Percentiles rank a stretch among this genome's conserved stretches.
Evolutionary conservation across 1,140 invertebrate species (phyloP).

Genomic region (Lerema accius): DNA sequence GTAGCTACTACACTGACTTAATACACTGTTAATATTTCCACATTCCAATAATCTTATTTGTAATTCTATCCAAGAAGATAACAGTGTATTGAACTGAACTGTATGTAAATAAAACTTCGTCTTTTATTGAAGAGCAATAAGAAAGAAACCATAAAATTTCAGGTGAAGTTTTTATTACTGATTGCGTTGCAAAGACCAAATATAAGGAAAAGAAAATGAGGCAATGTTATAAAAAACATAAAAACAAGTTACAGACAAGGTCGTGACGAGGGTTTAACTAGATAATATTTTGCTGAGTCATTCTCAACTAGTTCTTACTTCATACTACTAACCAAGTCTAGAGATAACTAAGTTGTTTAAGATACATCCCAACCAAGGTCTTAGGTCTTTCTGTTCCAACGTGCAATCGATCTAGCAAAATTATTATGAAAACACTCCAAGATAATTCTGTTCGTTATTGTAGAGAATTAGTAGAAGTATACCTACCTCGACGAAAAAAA

Average conservation of each 20-base stretch:
- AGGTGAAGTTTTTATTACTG: neutral
- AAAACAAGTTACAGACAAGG: neutral
- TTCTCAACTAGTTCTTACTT: no score
- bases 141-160: no score
- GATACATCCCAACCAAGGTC: no score
- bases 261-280: neutral
- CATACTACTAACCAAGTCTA: no score
- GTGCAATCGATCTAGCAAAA: no score
- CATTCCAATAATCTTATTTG: constrained; percentile 11
- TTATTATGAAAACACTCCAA: no score
- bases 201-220: neutral
- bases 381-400: no score
- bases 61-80: neutral
- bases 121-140: no score
- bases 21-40: constrained; percentile 14
- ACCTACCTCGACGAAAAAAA: no score
- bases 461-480: no score
- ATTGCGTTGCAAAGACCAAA: neutral
- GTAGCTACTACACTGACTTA: constrained; percentile 7
- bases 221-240: neutral
- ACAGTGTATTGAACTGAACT: neutral
- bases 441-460: no score
- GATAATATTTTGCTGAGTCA: neutral
- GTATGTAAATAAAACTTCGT: neutral
- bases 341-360: no score